Evolutionary conservation across 35 echinoderm and acorn worm species (phyloP).

Genomic region (Strongylocentrotus purpuratus): DNA sequence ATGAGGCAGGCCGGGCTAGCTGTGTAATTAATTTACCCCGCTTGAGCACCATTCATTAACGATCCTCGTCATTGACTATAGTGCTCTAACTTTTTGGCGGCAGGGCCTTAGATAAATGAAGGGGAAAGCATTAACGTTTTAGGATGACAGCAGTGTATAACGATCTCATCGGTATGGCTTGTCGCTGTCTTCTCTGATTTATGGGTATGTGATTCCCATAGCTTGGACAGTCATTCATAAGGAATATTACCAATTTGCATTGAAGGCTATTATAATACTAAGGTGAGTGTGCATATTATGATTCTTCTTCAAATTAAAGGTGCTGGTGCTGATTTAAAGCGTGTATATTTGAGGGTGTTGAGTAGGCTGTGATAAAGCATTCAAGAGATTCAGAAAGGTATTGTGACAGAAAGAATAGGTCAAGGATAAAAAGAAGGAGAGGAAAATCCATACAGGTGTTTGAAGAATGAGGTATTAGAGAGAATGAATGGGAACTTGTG

Average conservation of each 20-base stretch:
- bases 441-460: neutral
- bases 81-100: neutral
- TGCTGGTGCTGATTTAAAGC: neutral
- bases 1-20: neutral
- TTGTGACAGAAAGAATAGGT: neutral
- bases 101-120: neutral
- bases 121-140: neutral
- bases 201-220: neutral
- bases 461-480: neutral
- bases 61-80: neutral
- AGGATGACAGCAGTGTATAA: neutral
- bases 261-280: neutral
- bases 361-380: neutral
- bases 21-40: conserved; percentile 24
- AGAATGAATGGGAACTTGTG: neutral
- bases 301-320: neutral
- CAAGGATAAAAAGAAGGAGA: neutral
- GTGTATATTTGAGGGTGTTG: neutral
- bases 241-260: neutral
- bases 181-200: neutral
- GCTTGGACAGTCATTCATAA: neutral
- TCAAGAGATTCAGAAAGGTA: neutral
- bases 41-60: conserved; percentile 31
- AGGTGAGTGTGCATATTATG: neutral
- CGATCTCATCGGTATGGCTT: neutral